Conservation (phyloP, 2,888 invertebrate species). For the Hesperia comma region DNA sequence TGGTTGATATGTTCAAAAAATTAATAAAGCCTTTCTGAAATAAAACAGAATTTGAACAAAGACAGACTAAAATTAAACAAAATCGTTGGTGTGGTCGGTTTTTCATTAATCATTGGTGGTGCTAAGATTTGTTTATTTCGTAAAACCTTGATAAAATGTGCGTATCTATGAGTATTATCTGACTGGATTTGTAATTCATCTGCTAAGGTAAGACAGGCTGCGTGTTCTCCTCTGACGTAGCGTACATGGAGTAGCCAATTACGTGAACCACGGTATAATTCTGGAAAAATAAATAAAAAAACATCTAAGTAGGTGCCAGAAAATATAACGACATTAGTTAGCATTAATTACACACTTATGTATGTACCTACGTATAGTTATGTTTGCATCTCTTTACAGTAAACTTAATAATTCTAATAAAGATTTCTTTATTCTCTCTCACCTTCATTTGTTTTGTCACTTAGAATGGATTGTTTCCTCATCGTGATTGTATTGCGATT, state of each 20-base stretch:
- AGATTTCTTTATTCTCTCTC: neutral
- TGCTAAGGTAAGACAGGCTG: slow-evolving; percentile 63
- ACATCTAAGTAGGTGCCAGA: no score
- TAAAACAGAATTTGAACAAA: no score
- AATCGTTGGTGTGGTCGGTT: no score
- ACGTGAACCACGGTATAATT: slow-evolving; percentile 57
- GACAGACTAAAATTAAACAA: no score
- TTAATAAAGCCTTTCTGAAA: no score
- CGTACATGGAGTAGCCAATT: slow-evolving; percentile 77
- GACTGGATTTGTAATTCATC: slow-evolving; percentile 65
- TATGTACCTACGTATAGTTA: no score
- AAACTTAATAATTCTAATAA: no score
- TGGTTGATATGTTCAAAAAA: no score
- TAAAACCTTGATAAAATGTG: slow-evolving; percentile 70
- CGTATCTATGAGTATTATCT: slow-evolving; percentile 70
- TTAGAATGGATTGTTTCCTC: neutral
- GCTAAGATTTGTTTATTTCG: neutral
- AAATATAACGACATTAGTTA: no score
- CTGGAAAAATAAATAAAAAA: slow-evolving; percentile 46
- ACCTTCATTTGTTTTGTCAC: slow-evolving; percentile 8
- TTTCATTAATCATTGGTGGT: no score
- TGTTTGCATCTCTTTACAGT: no score
- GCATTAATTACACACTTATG: no score
- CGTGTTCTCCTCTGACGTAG: slow-evolving; percentile 75
- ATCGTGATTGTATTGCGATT: neutral